Conservation (phyloP, 2,888 invertebrate species). For the Apotomis turbidana region DNA sequence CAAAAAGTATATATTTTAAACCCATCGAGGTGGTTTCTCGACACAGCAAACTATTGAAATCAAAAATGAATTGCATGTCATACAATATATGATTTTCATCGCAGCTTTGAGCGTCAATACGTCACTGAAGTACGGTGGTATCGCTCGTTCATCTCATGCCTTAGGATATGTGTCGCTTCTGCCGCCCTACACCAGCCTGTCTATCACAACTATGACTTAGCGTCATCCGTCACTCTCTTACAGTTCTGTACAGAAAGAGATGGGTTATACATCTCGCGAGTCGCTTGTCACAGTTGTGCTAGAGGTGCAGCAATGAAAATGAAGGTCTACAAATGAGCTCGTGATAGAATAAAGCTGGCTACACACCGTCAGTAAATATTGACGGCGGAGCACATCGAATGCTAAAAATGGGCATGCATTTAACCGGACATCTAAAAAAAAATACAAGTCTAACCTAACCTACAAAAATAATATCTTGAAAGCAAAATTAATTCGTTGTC, state of each 20-base stretch:
- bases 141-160: conserved; percentile 14
- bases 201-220: no score
- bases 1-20: conserved; percentile 16
- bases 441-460: no score
- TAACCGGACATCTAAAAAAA: no score
- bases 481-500: no score
- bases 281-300: no score
- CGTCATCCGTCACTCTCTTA: no score
- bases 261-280: no score
- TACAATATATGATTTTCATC: not conserved
- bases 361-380: not conserved
- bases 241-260: no score
- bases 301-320: not conserved
- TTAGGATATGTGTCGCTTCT: conserved; percentile 6
- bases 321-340: conserved; percentile 14
- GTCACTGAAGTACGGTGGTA: conserved; percentile 1
- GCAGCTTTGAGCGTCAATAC: conserved; percentile 5
- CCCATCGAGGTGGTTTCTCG: conserved; percentile 39
- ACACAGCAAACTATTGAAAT: conserved; percentile 10
- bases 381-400: no score
- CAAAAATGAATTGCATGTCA: not conserved
- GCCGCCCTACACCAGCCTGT: conserved; percentile 5
- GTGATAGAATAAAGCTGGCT: conserved; percentile 5
- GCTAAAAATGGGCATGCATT: no score
- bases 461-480: no score